phyloP scores from a whole-genome alignment of 2,113 vertebrate genomes.

The Mobula hypostoma region DNA sequence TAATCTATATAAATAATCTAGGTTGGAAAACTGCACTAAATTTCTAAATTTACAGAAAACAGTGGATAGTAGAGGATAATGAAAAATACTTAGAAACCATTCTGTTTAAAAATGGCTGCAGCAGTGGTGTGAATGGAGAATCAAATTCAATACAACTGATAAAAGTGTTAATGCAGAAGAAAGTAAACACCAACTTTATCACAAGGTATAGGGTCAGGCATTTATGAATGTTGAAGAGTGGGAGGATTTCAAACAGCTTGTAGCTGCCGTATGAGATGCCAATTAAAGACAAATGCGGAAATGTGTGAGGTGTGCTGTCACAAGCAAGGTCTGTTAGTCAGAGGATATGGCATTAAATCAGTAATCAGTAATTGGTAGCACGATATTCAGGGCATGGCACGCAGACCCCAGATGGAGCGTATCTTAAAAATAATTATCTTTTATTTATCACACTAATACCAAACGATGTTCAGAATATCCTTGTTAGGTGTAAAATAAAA shows the following conservation, averaged over 20 bases:
- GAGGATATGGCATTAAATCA: not conserved
- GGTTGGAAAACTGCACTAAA: not conserved
- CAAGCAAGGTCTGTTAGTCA: not conserved
- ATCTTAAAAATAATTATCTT: not conserved
- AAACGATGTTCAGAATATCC: not conserved
- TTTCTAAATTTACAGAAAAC: constrained; percentile 21
- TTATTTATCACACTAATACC: not conserved
- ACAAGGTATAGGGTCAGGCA: not conserved
- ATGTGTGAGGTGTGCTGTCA: not conserved
- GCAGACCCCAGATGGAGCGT: not conserved
- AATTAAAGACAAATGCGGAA: constrained; percentile 14
- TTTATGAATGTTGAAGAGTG: not conserved
- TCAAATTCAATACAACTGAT: not conserved
- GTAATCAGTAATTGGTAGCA: not conserved
- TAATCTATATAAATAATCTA: not conserved
- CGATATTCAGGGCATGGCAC: not conserved
- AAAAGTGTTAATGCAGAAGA: not conserved
- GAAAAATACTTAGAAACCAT: not conserved
- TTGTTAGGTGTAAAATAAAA: not conserved
- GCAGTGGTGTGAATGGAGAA: not conserved
- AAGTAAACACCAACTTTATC: constrained; percentile 11
- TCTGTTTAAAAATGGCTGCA: not conserved
- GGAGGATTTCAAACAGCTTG: not conserved
- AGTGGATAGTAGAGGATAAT: not conserved
- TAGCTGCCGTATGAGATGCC: not conserved